phyloP scores from a whole-genome alignment of 2,113 vertebrate genomes.

The Bubalus kerabau region DNA sequence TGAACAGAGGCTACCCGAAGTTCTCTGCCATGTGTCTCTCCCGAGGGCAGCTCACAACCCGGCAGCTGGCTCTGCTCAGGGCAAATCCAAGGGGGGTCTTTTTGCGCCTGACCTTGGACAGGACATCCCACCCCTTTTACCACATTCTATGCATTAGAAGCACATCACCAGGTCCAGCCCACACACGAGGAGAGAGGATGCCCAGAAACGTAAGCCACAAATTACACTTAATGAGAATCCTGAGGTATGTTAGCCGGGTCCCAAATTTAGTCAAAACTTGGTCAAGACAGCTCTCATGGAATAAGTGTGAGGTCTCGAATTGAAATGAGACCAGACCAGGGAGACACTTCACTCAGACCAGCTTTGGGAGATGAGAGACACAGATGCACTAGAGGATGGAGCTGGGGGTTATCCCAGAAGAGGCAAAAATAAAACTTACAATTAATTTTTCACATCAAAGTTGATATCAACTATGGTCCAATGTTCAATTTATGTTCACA shows the following conservation, averaged over 20 bases:
- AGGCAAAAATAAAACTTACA: background rate
- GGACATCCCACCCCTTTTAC: too few species aligned
- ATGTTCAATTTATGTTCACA: background rate
- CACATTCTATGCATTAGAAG: background rate
- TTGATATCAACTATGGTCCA: background rate
- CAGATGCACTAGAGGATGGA: background rate
- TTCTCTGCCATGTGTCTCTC: background rate
- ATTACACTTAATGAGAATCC: background rate
- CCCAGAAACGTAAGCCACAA: background rate
- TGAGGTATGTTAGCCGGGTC: background rate
- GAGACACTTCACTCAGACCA: background rate
- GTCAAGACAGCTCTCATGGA: background rate
- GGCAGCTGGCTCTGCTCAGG: background rate
- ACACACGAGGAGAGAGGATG: background rate
- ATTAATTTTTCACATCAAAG: background rate
- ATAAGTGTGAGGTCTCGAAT: background rate
- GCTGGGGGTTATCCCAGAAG: background rate
- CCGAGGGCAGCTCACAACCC: background rate
- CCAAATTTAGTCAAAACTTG: constrained; percentile 29
- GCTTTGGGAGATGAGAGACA: background rate
- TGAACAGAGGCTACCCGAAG: background rate
- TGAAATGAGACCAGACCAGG: constrained; percentile 2
- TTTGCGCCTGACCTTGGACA: background rate
- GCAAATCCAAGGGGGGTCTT: background rate
- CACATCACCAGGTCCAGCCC: background rate